Evolutionary conservation across 2,113 vertebrate genomes (phyloP).

Genomic region (Pteronura brasiliensis): DNA sequence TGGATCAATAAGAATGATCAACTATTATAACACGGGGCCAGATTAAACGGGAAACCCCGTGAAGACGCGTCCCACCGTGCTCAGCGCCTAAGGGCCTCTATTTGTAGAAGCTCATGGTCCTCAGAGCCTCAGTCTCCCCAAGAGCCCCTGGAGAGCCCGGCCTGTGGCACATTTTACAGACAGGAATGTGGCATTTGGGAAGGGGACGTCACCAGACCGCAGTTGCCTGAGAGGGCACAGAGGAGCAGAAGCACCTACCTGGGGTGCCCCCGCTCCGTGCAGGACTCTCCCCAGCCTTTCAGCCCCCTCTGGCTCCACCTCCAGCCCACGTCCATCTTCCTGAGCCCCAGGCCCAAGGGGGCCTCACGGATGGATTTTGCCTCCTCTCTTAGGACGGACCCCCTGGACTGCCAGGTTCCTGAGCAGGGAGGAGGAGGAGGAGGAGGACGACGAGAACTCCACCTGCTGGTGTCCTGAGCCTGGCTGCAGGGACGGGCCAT

Average conservation of each 20-base stretch:
- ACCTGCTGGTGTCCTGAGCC: neutral
- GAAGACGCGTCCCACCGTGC: fast-evolving
- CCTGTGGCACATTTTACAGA: neutral
- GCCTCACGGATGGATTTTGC: neutral
- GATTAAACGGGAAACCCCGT: neutral
- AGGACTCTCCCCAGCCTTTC: neutral
- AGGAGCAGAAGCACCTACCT: neutral
- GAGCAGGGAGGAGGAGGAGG: neutral
- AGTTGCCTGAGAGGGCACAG: neutral
- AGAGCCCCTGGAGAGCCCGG: neutral
- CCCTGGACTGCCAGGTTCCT: neutral
- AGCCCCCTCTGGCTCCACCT: neutral
- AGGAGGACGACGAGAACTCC: neutral
- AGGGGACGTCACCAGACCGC: neutral
- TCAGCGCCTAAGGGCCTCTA: neutral
- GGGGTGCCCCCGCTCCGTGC: neutral
- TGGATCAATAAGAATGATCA: neutral
- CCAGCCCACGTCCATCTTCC: neutral
- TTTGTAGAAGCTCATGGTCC: neutral
- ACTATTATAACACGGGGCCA: neutral
- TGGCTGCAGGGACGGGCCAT: neutral
- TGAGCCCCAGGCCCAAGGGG: neutral
- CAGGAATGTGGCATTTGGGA: neutral
- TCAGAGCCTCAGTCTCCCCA: neutral
- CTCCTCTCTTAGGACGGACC: neutral